A percentile compares a stretch with the other conserved stretches of the same genome.
Evolutionary conservation across 2,888 invertebrate genomes (phyloP).

Genomic region (Orthosia gothica): DNA sequence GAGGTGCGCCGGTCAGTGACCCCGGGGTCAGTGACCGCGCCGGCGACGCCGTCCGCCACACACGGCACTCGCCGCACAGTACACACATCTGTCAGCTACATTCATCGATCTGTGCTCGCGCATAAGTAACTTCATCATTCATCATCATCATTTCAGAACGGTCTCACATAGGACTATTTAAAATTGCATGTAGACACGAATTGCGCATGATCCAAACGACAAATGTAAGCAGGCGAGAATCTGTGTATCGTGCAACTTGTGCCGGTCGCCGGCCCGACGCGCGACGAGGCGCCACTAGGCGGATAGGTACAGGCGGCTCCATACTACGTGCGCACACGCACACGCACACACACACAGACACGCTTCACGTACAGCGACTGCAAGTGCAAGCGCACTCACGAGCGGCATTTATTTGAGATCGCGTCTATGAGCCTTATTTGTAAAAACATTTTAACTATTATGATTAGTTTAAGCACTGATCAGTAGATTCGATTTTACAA

Average conservation of each 20-base stretch:
- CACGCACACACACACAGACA: too few species aligned
- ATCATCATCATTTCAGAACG: not conserved
- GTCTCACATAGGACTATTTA: not conserved
- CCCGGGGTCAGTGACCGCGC: conserved; percentile 15
- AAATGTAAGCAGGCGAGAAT: not conserved
- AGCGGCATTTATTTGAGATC: not conserved
- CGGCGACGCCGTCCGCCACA: conserved; percentile 27
- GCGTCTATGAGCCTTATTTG: too few species aligned
- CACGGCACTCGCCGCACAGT: not conserved
- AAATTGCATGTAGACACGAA: not conserved
- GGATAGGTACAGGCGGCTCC: not conserved
- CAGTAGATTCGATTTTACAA: too few species aligned
- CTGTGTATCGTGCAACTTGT: not conserved
- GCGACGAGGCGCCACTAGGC: not conserved
- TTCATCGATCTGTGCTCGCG: not conserved
- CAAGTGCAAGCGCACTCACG: too few species aligned
- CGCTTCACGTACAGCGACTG: not conserved
- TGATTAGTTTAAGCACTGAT: too few species aligned
- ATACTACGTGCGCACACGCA: not conserved
- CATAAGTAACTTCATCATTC: too few species aligned
- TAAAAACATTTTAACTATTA: too few species aligned
- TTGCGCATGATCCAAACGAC: not conserved
- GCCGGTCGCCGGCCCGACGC: not conserved
- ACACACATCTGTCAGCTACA: not conserved
- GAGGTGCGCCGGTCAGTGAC: conserved; percentile 13